Evolutionary conservation across 1,140 invertebrate genomes (phyloP).

Genomic region (Drosophila baimaii): DNA sequence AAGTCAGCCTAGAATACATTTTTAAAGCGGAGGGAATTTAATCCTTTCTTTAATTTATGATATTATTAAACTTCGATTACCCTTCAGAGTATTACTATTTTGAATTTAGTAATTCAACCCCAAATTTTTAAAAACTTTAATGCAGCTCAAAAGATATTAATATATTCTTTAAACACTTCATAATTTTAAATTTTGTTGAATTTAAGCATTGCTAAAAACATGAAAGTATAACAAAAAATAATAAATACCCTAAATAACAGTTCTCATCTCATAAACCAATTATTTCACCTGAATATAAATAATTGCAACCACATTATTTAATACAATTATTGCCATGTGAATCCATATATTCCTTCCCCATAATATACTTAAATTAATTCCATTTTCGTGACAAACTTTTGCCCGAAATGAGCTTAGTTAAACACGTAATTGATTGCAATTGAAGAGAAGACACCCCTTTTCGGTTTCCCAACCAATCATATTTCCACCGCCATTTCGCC

Average conservation of each 20-base stretch:
- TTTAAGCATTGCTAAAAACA: too few species aligned
- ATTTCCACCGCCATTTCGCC: slow-evolving; percentile 3
- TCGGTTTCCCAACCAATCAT: slow-evolving; percentile 27
- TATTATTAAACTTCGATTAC: too few species aligned
- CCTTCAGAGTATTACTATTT: too few species aligned
- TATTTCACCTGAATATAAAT: background rate
- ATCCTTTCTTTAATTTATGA: too few species aligned
- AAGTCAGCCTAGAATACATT: background rate
- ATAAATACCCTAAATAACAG: background rate
- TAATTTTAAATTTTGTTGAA: too few species aligned
- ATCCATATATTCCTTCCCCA: background rate
- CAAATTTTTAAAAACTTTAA: too few species aligned
- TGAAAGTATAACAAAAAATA: too few species aligned
- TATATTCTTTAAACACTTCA: too few species aligned
- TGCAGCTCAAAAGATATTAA: too few species aligned
- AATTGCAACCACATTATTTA: background rate
- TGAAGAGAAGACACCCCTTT: slow-evolving; percentile 25
- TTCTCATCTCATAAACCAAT: background rate
- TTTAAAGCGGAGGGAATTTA: too few species aligned
- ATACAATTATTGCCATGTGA: slow-evolving; percentile 16
- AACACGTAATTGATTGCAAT: slow-evolving; percentile 49
- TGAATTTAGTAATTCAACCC: too few species aligned
- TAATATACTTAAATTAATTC: slow-evolving; percentile 23
- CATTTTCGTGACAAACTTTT: slow-evolving; percentile 34
- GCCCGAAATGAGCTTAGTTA: slow-evolving; percentile 26